Evolutionary conservation across 2,113 vertebrate species (phyloP).

Genomic region (Myodes glareolus): DNA sequence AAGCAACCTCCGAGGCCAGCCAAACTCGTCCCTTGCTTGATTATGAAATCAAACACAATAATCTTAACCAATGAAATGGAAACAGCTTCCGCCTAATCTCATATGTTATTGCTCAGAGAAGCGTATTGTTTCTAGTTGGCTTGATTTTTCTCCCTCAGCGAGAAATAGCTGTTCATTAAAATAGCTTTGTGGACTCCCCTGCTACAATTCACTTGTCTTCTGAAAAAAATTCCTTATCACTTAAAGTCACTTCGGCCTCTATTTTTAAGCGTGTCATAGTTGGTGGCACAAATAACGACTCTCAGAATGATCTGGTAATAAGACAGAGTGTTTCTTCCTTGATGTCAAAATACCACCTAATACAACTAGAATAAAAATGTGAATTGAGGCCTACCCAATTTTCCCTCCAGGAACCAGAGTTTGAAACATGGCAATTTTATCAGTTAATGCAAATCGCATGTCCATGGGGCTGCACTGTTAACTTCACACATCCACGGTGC

Average conservation of each 20-base stretch:
- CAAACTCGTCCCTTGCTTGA: constrained; percentile 45
- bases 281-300: constrained; percentile 64
- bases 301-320: constrained; percentile 67
- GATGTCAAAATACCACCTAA: constrained; percentile 68
- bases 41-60: constrained; percentile 70
- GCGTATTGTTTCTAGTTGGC: constrained; percentile 56
- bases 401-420: constrained; percentile 64
- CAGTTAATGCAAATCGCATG: constrained; percentile 50
- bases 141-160: constrained; percentile 10
- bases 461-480: not conserved
- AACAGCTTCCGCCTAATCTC: constrained; percentile 3
- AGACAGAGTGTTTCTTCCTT: constrained; percentile 64
- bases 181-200: constrained; percentile 16
- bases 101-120: constrained; percentile 51
- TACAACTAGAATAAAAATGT: constrained; percentile 55
- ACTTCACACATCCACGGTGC: not conserved
- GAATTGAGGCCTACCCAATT: constrained; percentile 60
- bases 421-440: constrained; percentile 71
- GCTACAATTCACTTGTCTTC: constrained; percentile 60
- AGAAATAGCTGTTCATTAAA: constrained; percentile 67
- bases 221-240: constrained; percentile 40
- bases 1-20: not conserved
- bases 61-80: constrained; percentile 66
- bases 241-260: constrained; percentile 21
- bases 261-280: constrained; percentile 57